Evolutionary conservation across 1,140 invertebrate species (phyloP).

Genomic region (Apis mellifera): DNA sequence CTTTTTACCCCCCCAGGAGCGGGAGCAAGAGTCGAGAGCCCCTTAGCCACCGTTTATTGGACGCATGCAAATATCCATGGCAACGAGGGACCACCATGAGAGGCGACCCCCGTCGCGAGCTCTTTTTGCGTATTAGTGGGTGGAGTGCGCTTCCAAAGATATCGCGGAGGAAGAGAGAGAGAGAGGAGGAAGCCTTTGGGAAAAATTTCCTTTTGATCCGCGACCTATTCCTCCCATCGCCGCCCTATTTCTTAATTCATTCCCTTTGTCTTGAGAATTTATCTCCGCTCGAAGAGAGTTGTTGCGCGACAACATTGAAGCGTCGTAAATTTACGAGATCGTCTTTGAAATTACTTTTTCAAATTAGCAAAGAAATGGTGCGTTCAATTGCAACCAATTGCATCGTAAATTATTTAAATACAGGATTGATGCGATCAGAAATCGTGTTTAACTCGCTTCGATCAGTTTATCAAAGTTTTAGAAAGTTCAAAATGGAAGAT

Average conservation of each 20-base stretch:
- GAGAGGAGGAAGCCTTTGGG: neutral
- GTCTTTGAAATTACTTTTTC: no score
- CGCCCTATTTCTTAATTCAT: constrained; percentile 64
- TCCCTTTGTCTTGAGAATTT: constrained; percentile 28
- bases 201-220: constrained; percentile 61
- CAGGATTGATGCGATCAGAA: no score
- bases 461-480: no score
- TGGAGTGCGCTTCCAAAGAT: constrained; percentile 8
- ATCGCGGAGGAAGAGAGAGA: constrained; percentile 8
- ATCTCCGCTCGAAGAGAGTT: no score
- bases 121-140: constrained; percentile 39
- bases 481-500: no score
- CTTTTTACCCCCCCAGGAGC: constrained; percentile 72
- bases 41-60: constrained; percentile 82
- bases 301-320: no score
- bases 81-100: constrained; percentile 72
- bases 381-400: no score
- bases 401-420: no score
- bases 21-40: constrained; percentile 78
- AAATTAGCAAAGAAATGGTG: no score
- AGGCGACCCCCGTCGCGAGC: constrained; percentile 50
- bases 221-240: constrained; percentile 27
- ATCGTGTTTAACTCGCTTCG: no score
- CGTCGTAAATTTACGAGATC: no score
- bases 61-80: constrained; percentile 83